Conservation (phyloP, 23 tunicate genomes). For the Halocynthia aurantium region DNA sequence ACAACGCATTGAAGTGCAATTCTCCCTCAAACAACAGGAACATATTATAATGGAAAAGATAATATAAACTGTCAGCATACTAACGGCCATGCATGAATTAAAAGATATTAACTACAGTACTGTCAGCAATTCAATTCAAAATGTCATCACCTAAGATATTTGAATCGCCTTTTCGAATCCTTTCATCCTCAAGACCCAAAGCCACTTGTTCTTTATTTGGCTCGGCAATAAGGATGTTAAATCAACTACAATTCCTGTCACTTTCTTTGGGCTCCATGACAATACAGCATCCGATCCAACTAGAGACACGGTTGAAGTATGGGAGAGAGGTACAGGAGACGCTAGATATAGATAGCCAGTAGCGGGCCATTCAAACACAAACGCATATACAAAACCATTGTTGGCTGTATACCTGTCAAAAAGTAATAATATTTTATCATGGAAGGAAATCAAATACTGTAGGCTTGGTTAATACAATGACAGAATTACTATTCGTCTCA, state of each 20-base stretch:
- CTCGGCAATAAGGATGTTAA: background rate
- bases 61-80: no score
- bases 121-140: no score
- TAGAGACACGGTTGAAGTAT: slow-evolving; percentile 25
- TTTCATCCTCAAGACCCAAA: slow-evolving; percentile 73
- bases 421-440: background rate
- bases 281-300: slow-evolving; percentile 30
- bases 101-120: no score
- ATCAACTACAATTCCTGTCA: slow-evolving; percentile 32
- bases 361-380: slow-evolving; percentile 47
- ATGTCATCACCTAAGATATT: no score
- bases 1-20: no score
- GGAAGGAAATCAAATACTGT: no score
- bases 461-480: no score
- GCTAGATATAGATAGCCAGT: slow-evolving; percentile 30
- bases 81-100: no score
- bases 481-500: slow-evolving; percentile 4
- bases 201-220: slow-evolving; percentile 42
- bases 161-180: background rate
- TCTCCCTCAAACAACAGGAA: no score
- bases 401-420: slow-evolving; percentile 38
- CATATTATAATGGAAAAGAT: no score
- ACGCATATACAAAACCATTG: slow-evolving; percentile 24
- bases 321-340: slow-evolving; percentile 19
- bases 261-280: slow-evolving; percentile 27